Evolutionary conservation across 2,888 invertebrate genomes (phyloP).

Genomic region (Dorcus hopei): DNA sequence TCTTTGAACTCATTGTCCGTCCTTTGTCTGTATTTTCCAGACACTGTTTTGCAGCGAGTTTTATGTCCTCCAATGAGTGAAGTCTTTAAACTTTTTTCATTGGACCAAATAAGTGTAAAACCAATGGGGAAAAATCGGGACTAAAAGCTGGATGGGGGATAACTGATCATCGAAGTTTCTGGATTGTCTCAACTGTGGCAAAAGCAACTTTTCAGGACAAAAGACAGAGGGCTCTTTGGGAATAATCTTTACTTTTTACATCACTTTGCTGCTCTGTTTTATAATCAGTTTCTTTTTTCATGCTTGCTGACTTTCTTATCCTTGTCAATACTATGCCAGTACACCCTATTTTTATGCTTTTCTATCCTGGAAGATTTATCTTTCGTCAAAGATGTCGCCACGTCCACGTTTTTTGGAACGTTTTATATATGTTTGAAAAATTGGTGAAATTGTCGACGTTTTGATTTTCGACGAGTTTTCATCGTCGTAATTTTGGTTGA

Average conservation of each 20-base stretch:
- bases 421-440: conserved; percentile 8
- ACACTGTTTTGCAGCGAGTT: too few species aligned
- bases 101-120: too few species aligned
- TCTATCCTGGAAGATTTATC: neutral
- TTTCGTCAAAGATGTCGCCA: neutral
- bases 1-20: too few species aligned
- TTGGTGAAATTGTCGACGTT: neutral
- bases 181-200: too few species aligned
- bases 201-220: neutral
- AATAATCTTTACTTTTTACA: neutral
- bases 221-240: neutral
- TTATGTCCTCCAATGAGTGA: too few species aligned
- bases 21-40: too few species aligned
- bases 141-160: too few species aligned
- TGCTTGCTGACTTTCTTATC: neutral
- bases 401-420: neutral
- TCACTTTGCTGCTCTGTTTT: neutral
- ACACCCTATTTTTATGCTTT: neutral
- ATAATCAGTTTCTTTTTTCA: neutral
- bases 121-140: too few species aligned
- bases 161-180: too few species aligned
- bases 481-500: neutral
- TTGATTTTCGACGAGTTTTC: neutral
- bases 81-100: too few species aligned
- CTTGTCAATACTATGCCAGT: neutral